Base-by-base conservation (phyloP, 2,888 invertebrate genomes). In the Patella pellucida region DNA sequence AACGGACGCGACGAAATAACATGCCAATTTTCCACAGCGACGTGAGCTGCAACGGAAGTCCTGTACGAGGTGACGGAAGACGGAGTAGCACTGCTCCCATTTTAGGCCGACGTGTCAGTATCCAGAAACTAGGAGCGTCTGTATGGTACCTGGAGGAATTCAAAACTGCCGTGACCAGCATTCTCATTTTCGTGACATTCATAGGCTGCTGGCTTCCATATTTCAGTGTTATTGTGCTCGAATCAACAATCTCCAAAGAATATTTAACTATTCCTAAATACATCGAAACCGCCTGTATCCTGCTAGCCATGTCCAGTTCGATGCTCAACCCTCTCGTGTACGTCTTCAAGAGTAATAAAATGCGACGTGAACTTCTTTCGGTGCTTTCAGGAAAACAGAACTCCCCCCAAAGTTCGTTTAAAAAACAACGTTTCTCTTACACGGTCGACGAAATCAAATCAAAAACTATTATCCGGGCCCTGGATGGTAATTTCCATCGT, bases 121-220 rank as follows among this genome's bases (percentile, higher is more conserved):
- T 96, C 80, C 95, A 96, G 80, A 92, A 85, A n/a, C 78, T 82
- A 0, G 82, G 95, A 79, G 96, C 96, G 91, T 93, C 91, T 3
- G 76, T 86, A 19, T 88, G 95, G 87, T 96, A 96, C 81, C 93
- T 96, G 74, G 97, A 97, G 89, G 97, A 97, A 92, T 95, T 96
- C 83, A 93, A 96, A 81, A 96, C 97, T 2, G 97, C 96, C 12
- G 94, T 96, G 82, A 96, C 97, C 73, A 96, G 96, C 87, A 94
- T 94, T 71, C 91, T 95, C 79, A 95, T 95, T 80, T 94, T 95
- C 87, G 93, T 95, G 56, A 94, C 95, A 91, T 94, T 93, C 73
- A 89, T 93, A 15, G 89, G 93, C 56, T 93, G 93, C 85, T 93
- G 93, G 93, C 89, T 93, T 19, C 93, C 93, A 0, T 93, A 92